Evolutionary conservation across 2,797 vertebrate genomes (phyloP).

Genomic region (Botia almorhae): DNA sequence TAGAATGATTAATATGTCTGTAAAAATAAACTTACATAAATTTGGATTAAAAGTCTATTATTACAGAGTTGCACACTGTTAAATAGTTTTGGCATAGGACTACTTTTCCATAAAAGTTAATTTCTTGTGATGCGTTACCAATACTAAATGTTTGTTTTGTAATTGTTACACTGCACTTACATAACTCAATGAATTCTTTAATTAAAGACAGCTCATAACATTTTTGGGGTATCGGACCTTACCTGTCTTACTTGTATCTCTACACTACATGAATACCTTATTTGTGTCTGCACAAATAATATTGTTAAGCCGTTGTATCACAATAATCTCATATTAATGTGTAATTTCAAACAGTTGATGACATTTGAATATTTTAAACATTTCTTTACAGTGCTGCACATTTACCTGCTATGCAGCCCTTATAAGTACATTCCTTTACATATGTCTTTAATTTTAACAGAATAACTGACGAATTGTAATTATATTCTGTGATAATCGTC

Average conservation of each 20-base stretch:
- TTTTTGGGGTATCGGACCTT: background rate
- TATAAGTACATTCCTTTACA: conserved; percentile 67
- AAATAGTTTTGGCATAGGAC: too few species aligned
- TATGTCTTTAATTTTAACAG: conserved; percentile 3
- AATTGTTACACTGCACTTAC: background rate
- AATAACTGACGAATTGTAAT: conserved; percentile 19
- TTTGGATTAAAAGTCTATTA: too few species aligned
- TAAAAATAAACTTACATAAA: too few species aligned
- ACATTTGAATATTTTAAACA: background rate
- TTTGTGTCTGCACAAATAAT: background rate
- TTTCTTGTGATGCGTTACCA: background rate
- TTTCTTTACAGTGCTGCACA: conserved; percentile 1
- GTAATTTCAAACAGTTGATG: background rate
- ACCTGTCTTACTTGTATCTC: background rate
- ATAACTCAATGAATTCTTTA: background rate
- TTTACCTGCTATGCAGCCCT: background rate
- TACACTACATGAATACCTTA: background rate
- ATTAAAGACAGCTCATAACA: background rate
- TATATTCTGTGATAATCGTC: conserved; percentile 11
- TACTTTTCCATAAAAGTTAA: too few species aligned
- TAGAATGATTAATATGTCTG: too few species aligned
- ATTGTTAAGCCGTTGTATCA: background rate
- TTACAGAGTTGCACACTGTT: too few species aligned
- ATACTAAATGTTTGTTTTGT: background rate
- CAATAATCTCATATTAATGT: background rate